Evolutionary conservation across 2,113 vertebrate species (phyloP).

Genomic region (Willisornis vidua): DNA sequence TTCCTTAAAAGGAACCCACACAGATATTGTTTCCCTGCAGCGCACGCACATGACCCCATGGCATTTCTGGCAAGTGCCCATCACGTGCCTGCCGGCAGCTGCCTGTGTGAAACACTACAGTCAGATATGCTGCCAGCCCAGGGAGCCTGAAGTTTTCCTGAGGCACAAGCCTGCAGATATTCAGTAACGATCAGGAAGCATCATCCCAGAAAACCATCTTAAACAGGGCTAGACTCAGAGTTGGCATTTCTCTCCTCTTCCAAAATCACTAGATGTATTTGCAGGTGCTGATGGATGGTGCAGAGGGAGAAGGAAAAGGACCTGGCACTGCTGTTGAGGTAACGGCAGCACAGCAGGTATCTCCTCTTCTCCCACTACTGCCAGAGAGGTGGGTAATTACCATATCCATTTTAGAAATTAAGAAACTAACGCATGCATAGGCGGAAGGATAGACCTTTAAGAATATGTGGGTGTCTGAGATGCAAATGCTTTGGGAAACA

Average conservation of each 20-base stretch:
- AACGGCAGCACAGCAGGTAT: neutral
- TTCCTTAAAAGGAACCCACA: neutral
- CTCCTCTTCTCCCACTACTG: neutral
- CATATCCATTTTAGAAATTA: neutral
- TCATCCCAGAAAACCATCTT: neutral
- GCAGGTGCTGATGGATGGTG: neutral
- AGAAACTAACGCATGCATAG: neutral
- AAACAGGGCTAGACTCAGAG: neutral
- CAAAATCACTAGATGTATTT: neutral
- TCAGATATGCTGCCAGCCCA: neutral
- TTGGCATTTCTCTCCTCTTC: neutral
- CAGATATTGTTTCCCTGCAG: neutral
- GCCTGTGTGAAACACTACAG: neutral
- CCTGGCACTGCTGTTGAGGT: rapidly evolving
- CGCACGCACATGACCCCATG: rapidly evolving
- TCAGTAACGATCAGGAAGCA: neutral
- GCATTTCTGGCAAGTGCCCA: conserved; percentile 10
- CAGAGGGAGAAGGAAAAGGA: neutral
- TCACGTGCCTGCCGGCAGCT: neutral
- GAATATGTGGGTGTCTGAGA: conserved; percentile 12
- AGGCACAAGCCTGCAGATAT: neutral
- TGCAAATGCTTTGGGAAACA: conserved; percentile 40
- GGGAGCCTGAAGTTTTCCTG: neutral
- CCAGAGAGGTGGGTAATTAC: neutral
- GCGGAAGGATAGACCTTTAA: neutral